Base-by-base conservation (phyloP, 2,888 invertebrate species). In the Callyntrura guangdongensis region DNA sequence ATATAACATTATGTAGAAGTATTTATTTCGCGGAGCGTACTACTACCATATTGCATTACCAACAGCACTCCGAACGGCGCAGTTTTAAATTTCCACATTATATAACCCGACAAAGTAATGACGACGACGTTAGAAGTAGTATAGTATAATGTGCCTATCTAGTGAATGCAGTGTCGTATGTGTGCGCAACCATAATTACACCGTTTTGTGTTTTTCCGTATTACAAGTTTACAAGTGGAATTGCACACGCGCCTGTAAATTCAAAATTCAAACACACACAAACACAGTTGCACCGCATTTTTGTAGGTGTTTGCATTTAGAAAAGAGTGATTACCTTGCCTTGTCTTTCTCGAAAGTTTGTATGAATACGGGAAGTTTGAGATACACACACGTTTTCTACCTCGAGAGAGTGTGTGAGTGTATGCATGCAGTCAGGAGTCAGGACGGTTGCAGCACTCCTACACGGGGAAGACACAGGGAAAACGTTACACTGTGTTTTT, bases 181-280 rank as follows among this genome's bases (percentile, higher is more conserved):
- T 2, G 36, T 36, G 36, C 36, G 36, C 36, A 6, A 36, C 36
- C 36, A 36, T 36, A 36, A 36, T 36, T 36, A 36, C 36, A 36
- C 2, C 36, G 36, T 36, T 36, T 6, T 2, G 2, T 36, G 36
- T 36, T 36, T 36, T 36, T 36, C 36, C 36, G 36, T 36, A 6
- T 36, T 36, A 36, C 6, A 36, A 36, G 36, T 36, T 20, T 53
- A 87, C 88, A 81, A 88, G 84, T 88, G 85, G 88, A 91, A 91
- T 87, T 81, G 85, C 88, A 91, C 87, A 87, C 88, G 91, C 84
- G 82, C 82, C 82, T 82, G 82, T 64, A 59, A 61, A 82, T 25
- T 79, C 22, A 79, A 59, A 61, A 82, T 25, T 79, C 22, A 79
- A 56, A 17, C 77, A 53, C 49, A 77, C 22, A 27, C 56, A 59